A percentile compares a stretch with the other conserved stretches of the same genome.
Conservation (phyloP, 2,113 vertebrate genomes). For the Lepidothrix coronata region DNA sequence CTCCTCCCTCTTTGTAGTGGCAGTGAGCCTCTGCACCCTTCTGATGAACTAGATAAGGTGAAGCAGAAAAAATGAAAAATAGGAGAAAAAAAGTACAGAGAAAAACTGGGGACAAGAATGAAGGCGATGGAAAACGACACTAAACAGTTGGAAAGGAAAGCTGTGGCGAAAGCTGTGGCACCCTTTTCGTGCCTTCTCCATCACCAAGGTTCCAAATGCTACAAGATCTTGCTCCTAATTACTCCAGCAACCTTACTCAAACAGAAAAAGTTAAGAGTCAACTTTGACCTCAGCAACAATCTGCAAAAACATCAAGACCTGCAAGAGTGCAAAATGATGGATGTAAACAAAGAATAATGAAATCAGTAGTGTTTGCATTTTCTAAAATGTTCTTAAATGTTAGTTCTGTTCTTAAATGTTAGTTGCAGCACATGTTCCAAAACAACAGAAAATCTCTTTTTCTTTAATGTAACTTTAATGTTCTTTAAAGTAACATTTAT, state of each 20-base stretch:
- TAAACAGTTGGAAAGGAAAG: not conserved
- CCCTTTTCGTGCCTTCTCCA: not conserved
- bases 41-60: not conserved
- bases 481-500: not conserved
- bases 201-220: not conserved
- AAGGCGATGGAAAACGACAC: not conserved
- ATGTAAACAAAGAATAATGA: not conserved
- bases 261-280: not conserved
- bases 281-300: not conserved
- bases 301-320: not conserved
- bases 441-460: not conserved
- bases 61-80: fast-evolving
- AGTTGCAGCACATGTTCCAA: not conserved
- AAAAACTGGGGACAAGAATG: fast-evolving
- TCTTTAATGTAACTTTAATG: not conserved
- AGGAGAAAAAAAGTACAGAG: not conserved
- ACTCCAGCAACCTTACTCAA: not conserved
- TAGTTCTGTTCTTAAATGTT: not conserved
- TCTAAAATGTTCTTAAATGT: not conserved
- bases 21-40: not conserved
- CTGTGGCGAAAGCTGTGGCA: not conserved
- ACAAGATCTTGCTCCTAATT: not conserved
- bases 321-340: not conserved
- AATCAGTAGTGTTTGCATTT: not conserved
- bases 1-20: not conserved